phyloP scores from a whole-genome alignment of 2,888 invertebrate species.

The Sinelater perroti region DNA sequence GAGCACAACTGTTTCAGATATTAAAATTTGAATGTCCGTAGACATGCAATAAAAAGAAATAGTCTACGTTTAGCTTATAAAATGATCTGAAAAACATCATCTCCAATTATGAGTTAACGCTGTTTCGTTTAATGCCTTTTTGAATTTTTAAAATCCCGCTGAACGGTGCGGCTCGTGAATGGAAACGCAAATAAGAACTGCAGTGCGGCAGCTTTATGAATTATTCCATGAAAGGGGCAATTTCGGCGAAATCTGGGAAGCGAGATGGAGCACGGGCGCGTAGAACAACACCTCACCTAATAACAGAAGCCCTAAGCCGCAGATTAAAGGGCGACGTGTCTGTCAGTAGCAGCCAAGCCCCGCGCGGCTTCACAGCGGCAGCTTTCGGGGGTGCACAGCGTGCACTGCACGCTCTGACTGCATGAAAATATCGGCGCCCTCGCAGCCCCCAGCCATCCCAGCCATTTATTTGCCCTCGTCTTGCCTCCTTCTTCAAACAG shows the following conservation, averaged over 20 bases:
- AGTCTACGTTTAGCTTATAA: too few species aligned
- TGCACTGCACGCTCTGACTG: slow-evolving; percentile 17
- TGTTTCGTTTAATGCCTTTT: too few species aligned
- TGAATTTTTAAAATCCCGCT: too few species aligned
- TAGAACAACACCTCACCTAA: slow-evolving; percentile 24
- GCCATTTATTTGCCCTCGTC: slow-evolving; percentile 53
- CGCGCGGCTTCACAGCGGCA: slow-evolving; percentile 12
- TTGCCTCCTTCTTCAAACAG: slow-evolving; percentile 54
- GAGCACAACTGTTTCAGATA: too few species aligned
- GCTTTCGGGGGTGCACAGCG: slow-evolving; percentile 11
- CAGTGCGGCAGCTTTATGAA: neutral
- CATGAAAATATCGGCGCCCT: slow-evolving; percentile 27
- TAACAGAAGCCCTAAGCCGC: slow-evolving; percentile 27
- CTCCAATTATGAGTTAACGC: too few species aligned
- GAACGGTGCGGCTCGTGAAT: too few species aligned
- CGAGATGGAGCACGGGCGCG: neutral
- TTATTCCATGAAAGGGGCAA: slow-evolving; percentile 1
- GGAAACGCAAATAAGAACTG: too few species aligned
- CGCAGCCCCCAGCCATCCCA: slow-evolving; percentile 26
- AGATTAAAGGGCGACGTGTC: slow-evolving; percentile 30
- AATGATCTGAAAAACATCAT: too few species aligned
- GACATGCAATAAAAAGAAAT: too few species aligned
- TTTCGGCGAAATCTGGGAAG: slow-evolving; percentile 10
- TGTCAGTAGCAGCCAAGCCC: slow-evolving; percentile 25
- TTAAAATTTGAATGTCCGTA: too few species aligned